phyloP scores from a whole-genome alignment of 2,797 vertebrate species.

The Coccyzus lansbergi region DNA sequence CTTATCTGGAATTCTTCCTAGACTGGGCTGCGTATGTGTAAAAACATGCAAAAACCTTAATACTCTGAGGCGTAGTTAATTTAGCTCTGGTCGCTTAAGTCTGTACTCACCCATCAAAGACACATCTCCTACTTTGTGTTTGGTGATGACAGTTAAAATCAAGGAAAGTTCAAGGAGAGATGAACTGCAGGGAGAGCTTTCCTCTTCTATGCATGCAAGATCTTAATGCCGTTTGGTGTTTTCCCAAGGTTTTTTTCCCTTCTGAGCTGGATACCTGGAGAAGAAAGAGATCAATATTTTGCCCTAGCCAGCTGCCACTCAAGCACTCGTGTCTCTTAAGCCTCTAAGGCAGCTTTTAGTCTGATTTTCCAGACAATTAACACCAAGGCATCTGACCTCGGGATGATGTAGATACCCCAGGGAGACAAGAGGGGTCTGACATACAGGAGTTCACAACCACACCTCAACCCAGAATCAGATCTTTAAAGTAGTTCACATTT shows the following conservation, averaged over 20 bases:
- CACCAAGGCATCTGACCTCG: background rate
- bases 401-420: background rate
- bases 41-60: background rate
- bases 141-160: background rate
- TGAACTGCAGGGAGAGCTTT: background rate
- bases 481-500: background rate
- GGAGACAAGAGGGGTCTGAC: background rate
- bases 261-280: background rate
- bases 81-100: background rate
- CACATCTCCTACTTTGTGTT: background rate
- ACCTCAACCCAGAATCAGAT: background rate
- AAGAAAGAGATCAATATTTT: background rate
- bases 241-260: background rate
- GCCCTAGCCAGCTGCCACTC: background rate
- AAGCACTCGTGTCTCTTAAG: background rate
- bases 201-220: background rate
- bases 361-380: conserved; percentile 44
- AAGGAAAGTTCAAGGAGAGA: background rate
- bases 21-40: background rate
- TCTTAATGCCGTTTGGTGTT: background rate
- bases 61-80: background rate
- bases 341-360: conserved; percentile 21
- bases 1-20: background rate
- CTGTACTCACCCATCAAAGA: background rate
- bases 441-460: background rate